phyloP scores from a whole-genome alignment of 2,797 vertebrate genomes.

The Delichon dasypus region DNA sequence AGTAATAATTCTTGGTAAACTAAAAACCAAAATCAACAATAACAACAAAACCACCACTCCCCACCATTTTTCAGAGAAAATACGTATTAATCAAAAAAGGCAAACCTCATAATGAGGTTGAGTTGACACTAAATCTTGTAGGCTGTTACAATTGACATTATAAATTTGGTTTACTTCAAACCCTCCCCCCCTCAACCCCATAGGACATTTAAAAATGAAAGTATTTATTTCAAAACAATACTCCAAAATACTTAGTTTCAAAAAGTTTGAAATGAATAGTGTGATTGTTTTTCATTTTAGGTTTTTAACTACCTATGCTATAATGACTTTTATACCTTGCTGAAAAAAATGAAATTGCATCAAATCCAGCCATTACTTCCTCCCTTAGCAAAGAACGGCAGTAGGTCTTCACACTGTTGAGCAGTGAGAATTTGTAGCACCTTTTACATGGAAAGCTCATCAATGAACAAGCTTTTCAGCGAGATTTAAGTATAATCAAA shows the following conservation, averaged over 20 bases:
- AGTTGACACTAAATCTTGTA: not conserved
- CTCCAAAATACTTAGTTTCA: not conserved
- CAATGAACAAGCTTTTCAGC: not conserved
- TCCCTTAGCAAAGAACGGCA: not conserved
- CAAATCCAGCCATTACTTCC: not conserved
- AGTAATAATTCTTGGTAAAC: not conserved
- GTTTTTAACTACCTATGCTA: not conserved
- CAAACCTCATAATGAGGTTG: not conserved
- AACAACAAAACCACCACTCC: no score
- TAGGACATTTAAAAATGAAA: not conserved
- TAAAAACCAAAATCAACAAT: not conserved
- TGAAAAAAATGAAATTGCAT: not conserved
- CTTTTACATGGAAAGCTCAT: not conserved
- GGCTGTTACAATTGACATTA: not conserved
- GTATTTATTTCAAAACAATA: not conserved
- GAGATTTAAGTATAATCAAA: not conserved
- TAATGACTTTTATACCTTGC: not conserved
- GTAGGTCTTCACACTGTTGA: not conserved
- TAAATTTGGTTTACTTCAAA: not conserved
- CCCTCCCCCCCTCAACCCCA: rapidly evolving
- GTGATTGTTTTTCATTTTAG: not conserved
- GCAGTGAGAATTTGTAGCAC: not conserved
- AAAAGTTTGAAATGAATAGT: not conserved
- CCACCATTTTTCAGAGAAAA: not conserved
- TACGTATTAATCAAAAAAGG: not conserved